Percentiles rank a stretch among this genome's conserved stretches.
Evolutionary conservation across 2,113 vertebrate species (phyloP).

Genomic region (Misgurnus anguillicaudatus): DNA sequence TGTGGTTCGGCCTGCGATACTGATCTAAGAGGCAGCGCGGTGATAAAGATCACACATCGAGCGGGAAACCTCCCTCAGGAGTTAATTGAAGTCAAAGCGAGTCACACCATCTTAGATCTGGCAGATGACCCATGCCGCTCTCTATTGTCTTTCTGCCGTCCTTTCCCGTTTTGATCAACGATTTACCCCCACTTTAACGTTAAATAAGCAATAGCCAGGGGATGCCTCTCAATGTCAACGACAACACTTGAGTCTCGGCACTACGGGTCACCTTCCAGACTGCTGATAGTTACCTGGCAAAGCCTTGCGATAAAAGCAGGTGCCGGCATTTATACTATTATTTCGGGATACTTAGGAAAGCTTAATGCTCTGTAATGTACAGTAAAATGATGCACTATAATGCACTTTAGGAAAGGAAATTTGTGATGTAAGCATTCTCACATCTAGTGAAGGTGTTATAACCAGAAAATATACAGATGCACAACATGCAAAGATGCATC

Average conservation of each 20-base stretch:
- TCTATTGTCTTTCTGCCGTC: conserved; percentile 53
- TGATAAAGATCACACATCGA: conserved; percentile 81
- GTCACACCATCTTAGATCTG: conserved; percentile 76
- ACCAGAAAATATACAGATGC: no score
- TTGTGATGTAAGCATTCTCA: no score
- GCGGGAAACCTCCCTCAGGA: conserved; percentile 71
- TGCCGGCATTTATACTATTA: neutral
- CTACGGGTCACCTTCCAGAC: conserved; percentile 46
- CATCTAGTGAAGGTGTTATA: no score
- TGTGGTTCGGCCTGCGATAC: conserved; percentile 70
- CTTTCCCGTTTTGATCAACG: conserved; percentile 59
- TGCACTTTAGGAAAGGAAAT: no score
- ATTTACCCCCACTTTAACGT: conserved; percentile 26
- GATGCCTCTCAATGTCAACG: conserved; percentile 62
- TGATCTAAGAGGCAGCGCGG: conserved; percentile 73
- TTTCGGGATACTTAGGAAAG: neutral
- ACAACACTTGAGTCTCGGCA: conserved; percentile 38
- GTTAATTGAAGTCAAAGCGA: conserved; percentile 83
- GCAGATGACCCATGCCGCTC: conserved; percentile 73
- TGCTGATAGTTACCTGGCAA: conserved; percentile 20
- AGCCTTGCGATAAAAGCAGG: neutral
- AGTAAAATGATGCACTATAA: no score
- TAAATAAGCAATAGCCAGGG: conserved; percentile 60
- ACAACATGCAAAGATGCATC: no score
- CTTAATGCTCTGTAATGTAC: neutral